Conservation (phyloP, 2,888 invertebrate genomes). For the Julus scanicus region DNA sequence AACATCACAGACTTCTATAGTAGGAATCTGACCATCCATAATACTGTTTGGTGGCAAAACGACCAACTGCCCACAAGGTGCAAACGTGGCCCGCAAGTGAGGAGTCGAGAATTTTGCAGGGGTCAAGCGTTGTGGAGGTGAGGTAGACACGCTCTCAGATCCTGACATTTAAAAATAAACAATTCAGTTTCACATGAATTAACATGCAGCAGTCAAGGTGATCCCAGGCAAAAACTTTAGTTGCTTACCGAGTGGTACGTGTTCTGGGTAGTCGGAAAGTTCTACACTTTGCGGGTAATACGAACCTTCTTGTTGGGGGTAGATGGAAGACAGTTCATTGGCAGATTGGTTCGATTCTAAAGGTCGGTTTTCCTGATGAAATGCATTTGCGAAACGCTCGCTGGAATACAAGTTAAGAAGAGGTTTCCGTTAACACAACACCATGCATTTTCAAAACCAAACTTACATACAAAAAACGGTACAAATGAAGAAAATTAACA, state of each 20-base stretch:
- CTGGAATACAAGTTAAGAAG: neutral
- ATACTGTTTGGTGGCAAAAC: slow-evolving; percentile 82
- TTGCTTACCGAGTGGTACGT: neutral
- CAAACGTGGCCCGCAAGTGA: slow-evolving; percentile 72
- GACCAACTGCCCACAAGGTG: slow-evolving; percentile 74
- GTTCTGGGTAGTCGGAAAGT: neutral
- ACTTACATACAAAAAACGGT: too few species aligned
- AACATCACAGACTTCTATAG: slow-evolving; percentile 79
- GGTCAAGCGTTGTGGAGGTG: slow-evolving; percentile 77
- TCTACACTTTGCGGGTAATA: neutral
- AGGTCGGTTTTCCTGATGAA: slow-evolving; percentile 27
- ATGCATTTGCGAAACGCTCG: slow-evolving; percentile 15
- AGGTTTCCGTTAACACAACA: neutral
- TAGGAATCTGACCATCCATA: slow-evolving; percentile 80
- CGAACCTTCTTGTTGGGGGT: slow-evolving; percentile 4
- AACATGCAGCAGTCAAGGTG: too few species aligned
- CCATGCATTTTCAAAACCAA: neutral
- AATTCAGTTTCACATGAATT: neutral
- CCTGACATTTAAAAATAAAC: slow-evolving; percentile 30
- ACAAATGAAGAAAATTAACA: too few species aligned
- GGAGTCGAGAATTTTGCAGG: slow-evolving; percentile 85
- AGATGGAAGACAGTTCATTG: slow-evolving; percentile 45
- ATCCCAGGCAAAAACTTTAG: neutral
- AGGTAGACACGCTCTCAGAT: slow-evolving; percentile 59
- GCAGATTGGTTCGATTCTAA: neutral